Percentiles rank a stretch among this genome's conserved stretches.
Evolutionary conservation across 2,113 vertebrate genomes (phyloP).

Genomic region (Paradoxurus hermaphroditus): DNA sequence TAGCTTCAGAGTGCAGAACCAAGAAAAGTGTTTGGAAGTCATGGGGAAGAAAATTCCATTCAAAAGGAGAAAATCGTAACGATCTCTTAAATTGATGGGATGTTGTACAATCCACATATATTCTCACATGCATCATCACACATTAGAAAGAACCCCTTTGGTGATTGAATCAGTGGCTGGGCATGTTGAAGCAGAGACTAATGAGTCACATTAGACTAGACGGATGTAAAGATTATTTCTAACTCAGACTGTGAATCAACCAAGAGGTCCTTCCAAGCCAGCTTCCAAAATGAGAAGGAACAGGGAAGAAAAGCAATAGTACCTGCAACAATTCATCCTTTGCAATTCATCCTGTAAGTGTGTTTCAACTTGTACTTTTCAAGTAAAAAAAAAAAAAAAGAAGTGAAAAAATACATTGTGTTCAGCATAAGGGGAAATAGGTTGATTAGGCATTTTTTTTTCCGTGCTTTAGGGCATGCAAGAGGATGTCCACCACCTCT

Average conservation of each 20-base stretch:
- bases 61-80: neutral
- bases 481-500: neutral
- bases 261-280: neutral
- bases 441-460: neutral
- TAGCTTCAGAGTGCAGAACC: neutral
- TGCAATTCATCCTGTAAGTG: no score
- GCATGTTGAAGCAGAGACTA: neutral
- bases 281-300: neutral
- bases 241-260: neutral
- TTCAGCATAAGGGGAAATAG: neutral
- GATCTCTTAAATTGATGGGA: neutral
- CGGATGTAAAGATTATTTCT: neutral
- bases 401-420: neutral
- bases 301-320: neutral
- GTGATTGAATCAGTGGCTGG: neutral
- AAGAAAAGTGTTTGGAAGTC: neutral
- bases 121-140: neutral
- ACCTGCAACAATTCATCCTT: neutral
- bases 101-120: neutral
- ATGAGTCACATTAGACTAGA: neutral
- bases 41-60: neutral
- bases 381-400: neutral
- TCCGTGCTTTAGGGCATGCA: neutral
- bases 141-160: neutral
- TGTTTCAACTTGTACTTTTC: neutral